Evolutionary conservation across 2,888 invertebrate species (phyloP).

Genomic region (Opisthograptis luteolata): DNA sequence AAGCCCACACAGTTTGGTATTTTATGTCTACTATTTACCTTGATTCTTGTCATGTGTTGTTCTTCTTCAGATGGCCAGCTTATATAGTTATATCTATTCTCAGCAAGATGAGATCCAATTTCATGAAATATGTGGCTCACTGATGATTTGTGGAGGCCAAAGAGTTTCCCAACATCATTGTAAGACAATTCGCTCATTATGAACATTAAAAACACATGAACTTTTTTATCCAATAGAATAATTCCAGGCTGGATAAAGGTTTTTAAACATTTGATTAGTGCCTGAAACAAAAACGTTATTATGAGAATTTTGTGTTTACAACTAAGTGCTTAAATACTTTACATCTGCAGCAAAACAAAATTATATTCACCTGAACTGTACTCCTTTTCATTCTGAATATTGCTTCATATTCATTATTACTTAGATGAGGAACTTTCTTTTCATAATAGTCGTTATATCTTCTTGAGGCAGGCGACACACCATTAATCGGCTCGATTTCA

Average conservation of each 20-base stretch:
- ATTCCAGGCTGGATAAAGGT: constrained; percentile 50
- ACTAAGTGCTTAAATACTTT: not conserved
- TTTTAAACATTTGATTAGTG: constrained; percentile 58
- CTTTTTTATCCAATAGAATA: constrained; percentile 69
- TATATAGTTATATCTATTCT: constrained; percentile 64
- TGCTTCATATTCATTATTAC: constrained; percentile 60
- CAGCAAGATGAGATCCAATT: constrained; percentile 60
- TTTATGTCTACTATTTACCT: constrained; percentile 68
- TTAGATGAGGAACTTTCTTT: constrained; percentile 53
- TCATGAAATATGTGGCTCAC: constrained; percentile 72
- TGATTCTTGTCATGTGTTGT: constrained; percentile 72
- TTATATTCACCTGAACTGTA: constrained; percentile 62
- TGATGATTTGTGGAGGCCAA: constrained; percentile 70
- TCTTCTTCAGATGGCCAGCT: constrained; percentile 74
- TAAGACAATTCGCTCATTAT: constrained; percentile 67
- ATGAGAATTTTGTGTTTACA: not conserved
- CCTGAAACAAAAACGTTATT: constrained; percentile 53
- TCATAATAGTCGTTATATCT: constrained; percentile 56
- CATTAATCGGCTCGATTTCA: not conserved
- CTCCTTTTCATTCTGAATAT: constrained; percentile 65
- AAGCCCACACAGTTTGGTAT: constrained; percentile 79
- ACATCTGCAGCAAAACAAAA: not conserved
- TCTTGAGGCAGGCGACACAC: constrained; percentile 20
- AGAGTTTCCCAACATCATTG: constrained; percentile 65
- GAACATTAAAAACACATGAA: constrained; percentile 72